Base-by-base conservation (phyloP, 2,113 vertebrate genomes). In the Poeciliopsis turrubarensis region DNA sequence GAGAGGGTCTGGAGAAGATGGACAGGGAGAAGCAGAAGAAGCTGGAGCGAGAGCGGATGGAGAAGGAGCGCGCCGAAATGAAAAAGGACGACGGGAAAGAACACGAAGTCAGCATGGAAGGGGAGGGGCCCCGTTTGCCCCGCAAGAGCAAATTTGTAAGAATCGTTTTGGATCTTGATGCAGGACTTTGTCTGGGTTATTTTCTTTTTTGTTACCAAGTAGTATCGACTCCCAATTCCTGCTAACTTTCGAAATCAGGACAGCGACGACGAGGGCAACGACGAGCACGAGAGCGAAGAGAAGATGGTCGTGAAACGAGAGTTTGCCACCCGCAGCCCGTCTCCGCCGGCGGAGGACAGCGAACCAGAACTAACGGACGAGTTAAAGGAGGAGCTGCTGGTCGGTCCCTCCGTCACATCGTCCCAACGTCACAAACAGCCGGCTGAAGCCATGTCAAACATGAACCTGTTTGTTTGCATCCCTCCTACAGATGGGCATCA, bases 101-200 rank as follows among this genome's bases (percentile, higher is more conserved):
- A n/a, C 93, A 87, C 0, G 94, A 96, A 67, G 92, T 90, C 30
- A 96, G 96, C 63, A 96, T 96, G 81, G 90, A 83, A 22, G 96
- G 92, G 22, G 96, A 96, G 82, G 97, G 95, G 27, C 96, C 97
- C 74, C 95, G 95, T 31, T 84, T 99, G 70, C 98, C 98, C 68
- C 96, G 97, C 89, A 98, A 96, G 93, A 99, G 98, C 88, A 99
- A 99, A 97, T 99, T 99, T 96, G 98, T 99, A 94, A 97, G 98
- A 17, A 17, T 0, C 19, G 75, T 72, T 64, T 2, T 61, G 25
- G 13, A 30, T 30, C 83, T 61, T n/a, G 15, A 30, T 22, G 15
- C 12, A 2, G 27, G 13, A 14, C 12, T 17, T 31, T 29, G 31
- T 63, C 26, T 7, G 4, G 3, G 4, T 60, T 27, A 25, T 11